Conservation (phyloP, 2,888 invertebrate species). For the Xylocampa areola region DNA sequence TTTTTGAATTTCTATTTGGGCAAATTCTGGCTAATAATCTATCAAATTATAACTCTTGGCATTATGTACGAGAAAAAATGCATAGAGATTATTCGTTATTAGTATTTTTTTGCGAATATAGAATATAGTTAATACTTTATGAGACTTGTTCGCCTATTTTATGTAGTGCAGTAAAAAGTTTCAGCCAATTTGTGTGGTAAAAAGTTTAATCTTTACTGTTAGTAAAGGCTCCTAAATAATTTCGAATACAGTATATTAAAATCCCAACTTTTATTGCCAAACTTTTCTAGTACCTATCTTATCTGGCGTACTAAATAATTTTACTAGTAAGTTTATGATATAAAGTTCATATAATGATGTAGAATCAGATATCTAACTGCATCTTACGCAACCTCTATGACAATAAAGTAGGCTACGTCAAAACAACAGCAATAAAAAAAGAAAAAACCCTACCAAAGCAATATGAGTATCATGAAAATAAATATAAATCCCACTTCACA, state of each 20-base stretch:
- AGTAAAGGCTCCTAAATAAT: neutral
- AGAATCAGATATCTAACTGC: neutral
- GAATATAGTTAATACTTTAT: slow-evolving; percentile 1
- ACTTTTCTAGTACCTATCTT: neutral
- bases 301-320: too few relatives aligned
- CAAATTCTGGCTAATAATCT: too few relatives aligned
- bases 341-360: neutral
- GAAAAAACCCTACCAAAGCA: slow-evolving; percentile 29
- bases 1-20: too few relatives aligned
- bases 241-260: neutral
- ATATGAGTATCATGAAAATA: slow-evolving; percentile 58
- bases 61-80: neutral
- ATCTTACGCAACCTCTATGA: slow-evolving; percentile 4
- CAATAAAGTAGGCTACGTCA: slow-evolving; percentile 32
- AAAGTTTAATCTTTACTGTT: neutral
- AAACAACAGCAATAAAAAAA: slow-evolving; percentile 40
- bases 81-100: neutral
- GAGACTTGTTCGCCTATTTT: slow-evolving; percentile 8
- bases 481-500: slow-evolving; percentile 58
- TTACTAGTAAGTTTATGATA: neutral
- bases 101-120: neutral
- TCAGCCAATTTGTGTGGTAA: neutral
- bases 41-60: too few relatives aligned
- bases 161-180: slow-evolving; percentile 12
- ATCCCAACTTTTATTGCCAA: neutral